A percentile compares a stretch with the other conserved stretches of the same genome.
Evolutionary conservation across 2,888 invertebrate genomes (phyloP).

Genomic region (Hemistola chrysoprasaria): DNA sequence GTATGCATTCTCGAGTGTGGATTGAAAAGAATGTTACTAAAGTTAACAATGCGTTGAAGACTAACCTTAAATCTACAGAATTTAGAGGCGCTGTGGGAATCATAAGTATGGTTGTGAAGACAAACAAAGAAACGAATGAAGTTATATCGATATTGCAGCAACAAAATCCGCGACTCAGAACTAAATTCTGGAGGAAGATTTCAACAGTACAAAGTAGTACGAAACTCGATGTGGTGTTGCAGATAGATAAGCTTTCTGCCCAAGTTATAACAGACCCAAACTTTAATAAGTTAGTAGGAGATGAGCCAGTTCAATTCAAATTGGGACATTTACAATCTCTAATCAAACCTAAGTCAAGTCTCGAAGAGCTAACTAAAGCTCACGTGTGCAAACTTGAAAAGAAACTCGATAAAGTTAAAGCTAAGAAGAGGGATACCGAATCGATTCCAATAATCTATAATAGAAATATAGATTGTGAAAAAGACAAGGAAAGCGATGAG

Average conservation of each 20-base stretch:
- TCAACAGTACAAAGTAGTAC: slow-evolving; percentile 49
- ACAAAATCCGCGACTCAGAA: slow-evolving; percentile 63
- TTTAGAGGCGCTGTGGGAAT: slow-evolving; percentile 74
- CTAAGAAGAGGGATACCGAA: slow-evolving; percentile 17
- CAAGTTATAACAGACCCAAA: slow-evolving; percentile 54
- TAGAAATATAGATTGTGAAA: slow-evolving; percentile 9
- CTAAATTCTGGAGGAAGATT: slow-evolving; percentile 69
- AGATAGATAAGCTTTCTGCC: slow-evolving; percentile 71
- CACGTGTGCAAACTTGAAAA: slow-evolving; percentile 27
- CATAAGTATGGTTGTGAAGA: slow-evolving; percentile 59
- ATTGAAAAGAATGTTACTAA: slow-evolving; percentile 45
- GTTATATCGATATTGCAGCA: slow-evolving; percentile 55
- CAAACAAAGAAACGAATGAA: slow-evolving; percentile 51
- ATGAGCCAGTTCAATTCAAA: slow-evolving; percentile 52
- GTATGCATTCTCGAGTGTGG: slow-evolving; percentile 53
- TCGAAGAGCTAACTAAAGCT: slow-evolving; percentile 48
- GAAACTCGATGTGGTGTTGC: slow-evolving; percentile 60
- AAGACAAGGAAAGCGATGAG: slow-evolving; percentile 23
- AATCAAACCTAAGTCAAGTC: slow-evolving; percentile 50
- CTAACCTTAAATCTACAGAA: slow-evolving; percentile 60
- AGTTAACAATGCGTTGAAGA: slow-evolving; percentile 46
- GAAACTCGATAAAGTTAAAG: slow-evolving; percentile 18
- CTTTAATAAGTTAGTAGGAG: slow-evolving; percentile 54
- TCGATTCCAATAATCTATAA: slow-evolving; percentile 1
- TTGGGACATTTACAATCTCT: slow-evolving; percentile 64